Conservation (phyloP, 2,888 invertebrate species). For the Epistrophella euchroma region DNA sequence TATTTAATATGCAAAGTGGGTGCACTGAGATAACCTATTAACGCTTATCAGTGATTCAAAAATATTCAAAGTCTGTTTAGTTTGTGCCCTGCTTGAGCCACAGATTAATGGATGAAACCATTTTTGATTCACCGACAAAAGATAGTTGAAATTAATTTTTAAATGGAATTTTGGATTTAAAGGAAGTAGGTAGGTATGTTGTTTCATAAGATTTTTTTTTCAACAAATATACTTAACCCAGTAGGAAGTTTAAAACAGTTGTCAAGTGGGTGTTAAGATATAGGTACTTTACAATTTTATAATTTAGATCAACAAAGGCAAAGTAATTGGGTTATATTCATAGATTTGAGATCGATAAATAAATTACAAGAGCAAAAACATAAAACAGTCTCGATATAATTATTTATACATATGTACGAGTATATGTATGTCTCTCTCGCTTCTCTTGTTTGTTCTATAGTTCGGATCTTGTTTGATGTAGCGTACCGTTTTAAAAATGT, state of each 20-base stretch:
- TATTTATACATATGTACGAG: not conserved
- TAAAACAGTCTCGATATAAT: not conserved
- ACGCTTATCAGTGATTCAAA: constrained; percentile 54
- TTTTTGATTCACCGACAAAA: constrained; percentile 40
- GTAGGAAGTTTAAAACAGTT: constrained; percentile 29
- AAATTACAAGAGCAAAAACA: constrained; percentile 3
- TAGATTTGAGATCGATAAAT: not conserved
- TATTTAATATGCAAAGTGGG: constrained; percentile 35
- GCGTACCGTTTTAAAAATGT: not conserved
- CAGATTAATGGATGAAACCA: constrained; percentile 14
- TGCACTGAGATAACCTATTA: not conserved
- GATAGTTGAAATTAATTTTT: constrained; percentile 37
- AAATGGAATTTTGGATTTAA: constrained; percentile 34
- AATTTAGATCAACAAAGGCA: constrained; percentile 16
- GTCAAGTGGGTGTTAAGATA: constrained; percentile 33
- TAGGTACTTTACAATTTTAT: constrained; percentile 11
- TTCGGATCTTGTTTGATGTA: not conserved
- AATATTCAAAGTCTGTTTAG: constrained; percentile 40
- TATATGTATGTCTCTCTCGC: not conserved
- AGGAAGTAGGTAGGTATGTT: not conserved
- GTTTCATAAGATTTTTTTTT: constrained; percentile 32
- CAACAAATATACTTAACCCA: not conserved
- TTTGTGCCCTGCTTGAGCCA: constrained; percentile 19
- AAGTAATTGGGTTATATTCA: constrained; percentile 42
- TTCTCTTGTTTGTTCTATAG: not conserved